Evolutionary conservation across 64 coral and sea anemone species (phyloP).

Genomic region (Catalaphyllia jardinei): DNA sequence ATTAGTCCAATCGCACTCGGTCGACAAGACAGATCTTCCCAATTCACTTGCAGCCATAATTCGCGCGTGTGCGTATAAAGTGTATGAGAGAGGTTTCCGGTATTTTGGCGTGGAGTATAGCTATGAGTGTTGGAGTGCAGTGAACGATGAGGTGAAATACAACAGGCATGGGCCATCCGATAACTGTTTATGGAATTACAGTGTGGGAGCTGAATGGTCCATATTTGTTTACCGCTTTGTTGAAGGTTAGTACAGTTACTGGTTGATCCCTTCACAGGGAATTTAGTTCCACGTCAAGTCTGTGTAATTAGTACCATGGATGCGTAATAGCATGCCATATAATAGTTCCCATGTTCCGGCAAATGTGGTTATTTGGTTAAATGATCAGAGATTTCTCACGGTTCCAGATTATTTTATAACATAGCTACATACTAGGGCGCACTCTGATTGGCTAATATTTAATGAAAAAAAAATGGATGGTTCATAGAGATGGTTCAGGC

Average conservation of each 20-base stretch:
- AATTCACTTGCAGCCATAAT: background rate
- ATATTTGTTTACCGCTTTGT: conserved; percentile 10
- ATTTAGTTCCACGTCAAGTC: background rate
- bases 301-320: too few species aligned
- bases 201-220: background rate
- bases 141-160: background rate
- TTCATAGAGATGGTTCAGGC: too few species aligned
- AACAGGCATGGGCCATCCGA: background rate
- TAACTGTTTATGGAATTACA: background rate
- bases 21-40: background rate
- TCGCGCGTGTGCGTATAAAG: background rate
- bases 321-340: too few species aligned
- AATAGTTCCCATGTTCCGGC: too few species aligned
- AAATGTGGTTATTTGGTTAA: too few species aligned
- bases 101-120: background rate
- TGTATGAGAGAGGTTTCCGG: background rate
- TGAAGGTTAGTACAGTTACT: background rate
- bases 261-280: background rate
- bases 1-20: background rate
- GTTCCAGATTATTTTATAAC: too few species aligned
- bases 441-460: too few species aligned
- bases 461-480: too few species aligned
- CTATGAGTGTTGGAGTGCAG: background rate
- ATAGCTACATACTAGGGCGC: too few species aligned
- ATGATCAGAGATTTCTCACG: too few species aligned